Evolutionary conservation across 2,888 invertebrate species (phyloP).

Genomic region (Podabrus alpinus): DNA sequence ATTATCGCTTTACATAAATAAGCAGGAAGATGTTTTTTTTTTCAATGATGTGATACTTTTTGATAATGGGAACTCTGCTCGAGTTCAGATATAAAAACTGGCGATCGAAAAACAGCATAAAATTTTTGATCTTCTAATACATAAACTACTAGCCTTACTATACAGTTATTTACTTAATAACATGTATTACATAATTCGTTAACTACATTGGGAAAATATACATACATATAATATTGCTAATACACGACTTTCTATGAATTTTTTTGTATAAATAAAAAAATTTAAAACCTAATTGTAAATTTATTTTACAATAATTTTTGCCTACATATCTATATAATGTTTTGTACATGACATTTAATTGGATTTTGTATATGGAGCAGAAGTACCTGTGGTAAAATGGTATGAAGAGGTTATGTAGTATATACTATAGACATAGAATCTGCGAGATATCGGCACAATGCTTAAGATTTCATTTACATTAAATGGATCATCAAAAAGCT

Average conservation of each 20-base stretch:
- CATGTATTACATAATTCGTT: slow-evolving; percentile 5
- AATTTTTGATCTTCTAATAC: background rate
- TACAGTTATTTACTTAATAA: slow-evolving; percentile 1
- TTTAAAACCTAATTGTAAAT: slow-evolving; percentile 21
- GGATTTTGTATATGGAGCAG: background rate
- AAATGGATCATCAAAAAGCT: too few relatives aligned
- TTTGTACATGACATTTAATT: background rate
- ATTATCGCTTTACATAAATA: too few relatives aligned
- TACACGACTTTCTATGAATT: slow-evolving; percentile 55
- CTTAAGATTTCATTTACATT: too few relatives aligned
- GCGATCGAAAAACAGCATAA: background rate
- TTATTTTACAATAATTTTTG: slow-evolving; percentile 14
- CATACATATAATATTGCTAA: slow-evolving; percentile 55
- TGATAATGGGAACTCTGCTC: too few relatives aligned
- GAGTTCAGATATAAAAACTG: background rate
- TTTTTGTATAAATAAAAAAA: slow-evolving; percentile 44
- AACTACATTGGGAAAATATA: slow-evolving; percentile 36
- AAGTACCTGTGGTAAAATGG: too few relatives aligned
- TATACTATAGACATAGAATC: too few relatives aligned
- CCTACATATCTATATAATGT: slow-evolving; percentile 1
- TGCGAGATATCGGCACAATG: too few relatives aligned
- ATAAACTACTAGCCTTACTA: background rate
- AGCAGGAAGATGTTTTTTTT: too few relatives aligned
- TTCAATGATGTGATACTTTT: too few relatives aligned
- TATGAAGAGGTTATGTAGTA: too few relatives aligned